Conservation (phyloP, 1,140 invertebrate genomes). For the Schlechtendalia chinensis region DNA sequence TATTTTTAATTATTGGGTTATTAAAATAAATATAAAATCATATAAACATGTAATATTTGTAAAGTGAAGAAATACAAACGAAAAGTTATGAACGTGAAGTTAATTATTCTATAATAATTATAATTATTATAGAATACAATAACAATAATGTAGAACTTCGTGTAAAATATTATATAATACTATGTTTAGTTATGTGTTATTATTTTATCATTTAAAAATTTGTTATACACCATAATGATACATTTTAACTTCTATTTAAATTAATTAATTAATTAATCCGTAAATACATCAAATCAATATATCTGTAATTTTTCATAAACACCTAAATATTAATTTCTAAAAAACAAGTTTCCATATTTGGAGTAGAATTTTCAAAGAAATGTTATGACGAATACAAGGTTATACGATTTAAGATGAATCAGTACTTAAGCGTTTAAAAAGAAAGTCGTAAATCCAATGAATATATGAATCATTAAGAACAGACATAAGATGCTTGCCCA, state of each 20-base stretch:
- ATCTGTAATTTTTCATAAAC: neutral
- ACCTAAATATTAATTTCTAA: neutral
- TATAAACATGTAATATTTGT: no score
- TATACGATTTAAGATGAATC: constrained; percentile 9
- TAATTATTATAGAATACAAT: no score
- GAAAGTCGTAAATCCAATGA: constrained; percentile 11
- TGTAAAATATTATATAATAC: no score
- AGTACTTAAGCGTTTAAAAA: constrained; percentile 27
- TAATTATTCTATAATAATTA: no score
- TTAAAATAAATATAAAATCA: no score
- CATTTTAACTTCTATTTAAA: neutral
- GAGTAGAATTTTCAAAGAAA: neutral
- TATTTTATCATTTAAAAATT: no score
- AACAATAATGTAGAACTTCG: no score
- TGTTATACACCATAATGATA: no score
- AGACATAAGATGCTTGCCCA: neutral
- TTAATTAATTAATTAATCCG: neutral
- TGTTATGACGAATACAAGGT: neutral
- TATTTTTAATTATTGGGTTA: no score
- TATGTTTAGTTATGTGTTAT: no score
- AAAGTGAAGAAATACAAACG: no score
- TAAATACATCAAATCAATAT: neutral
- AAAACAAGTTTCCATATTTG: neutral
- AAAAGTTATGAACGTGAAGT: no score
- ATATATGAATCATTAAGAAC: constrained; percentile 23